Base-by-base conservation (phyloP, 2,797 vertebrate genomes). In the Cuculus canorus region DNA sequence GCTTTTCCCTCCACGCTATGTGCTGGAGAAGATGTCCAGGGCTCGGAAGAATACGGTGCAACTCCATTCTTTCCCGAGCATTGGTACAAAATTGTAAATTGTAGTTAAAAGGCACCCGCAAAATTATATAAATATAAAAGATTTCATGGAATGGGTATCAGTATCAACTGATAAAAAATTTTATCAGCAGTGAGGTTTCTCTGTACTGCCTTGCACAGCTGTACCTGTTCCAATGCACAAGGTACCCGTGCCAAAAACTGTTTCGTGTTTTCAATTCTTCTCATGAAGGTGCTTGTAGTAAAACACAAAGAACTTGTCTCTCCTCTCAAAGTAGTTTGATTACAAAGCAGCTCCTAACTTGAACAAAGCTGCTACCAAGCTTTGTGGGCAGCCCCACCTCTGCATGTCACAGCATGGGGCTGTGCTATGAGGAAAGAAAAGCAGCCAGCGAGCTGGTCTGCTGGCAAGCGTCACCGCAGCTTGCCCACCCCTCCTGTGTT, bases 391-490 rank as follows among this genome's bases (percentile, higher is more conserved):
- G 64, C 32, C 52, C 37, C 15, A 18, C 30, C 41, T 59, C 13
- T 25, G 12, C 28, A 7, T 15, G 37, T 57, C 21, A 11, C n/a
- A 71, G 70, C 48, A 33, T 11, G 25, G 43, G 41, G 35, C 10
- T 45, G 33, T 23, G 75, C 37, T 16, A 9, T 13, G 39, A 43
- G 27, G 10, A 56, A 52, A 47, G 59, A 48, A 5, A 41, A 71
- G 27, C 23, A 59, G 45, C 50, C 1, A 1, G 25, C 1, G 9
- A 91, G 53, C 5, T 28, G 73, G 52, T 61, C 48, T 52, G 16
- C 23, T 0, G 1, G 21, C 3, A 2, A 56, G 37, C 59, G 35
- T 4, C 33, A 8, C 27, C 0, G 3, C 0, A 3, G 64, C 17
- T 79, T 5, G 0, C 9, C 24, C 5, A 4, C n/a, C n/a, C 21